These are phyloP conservation scores for Paragorgia papillata DNA, from an alignment of 92 coral and sea anemone species.

Conservation along the genomic window DNA sequence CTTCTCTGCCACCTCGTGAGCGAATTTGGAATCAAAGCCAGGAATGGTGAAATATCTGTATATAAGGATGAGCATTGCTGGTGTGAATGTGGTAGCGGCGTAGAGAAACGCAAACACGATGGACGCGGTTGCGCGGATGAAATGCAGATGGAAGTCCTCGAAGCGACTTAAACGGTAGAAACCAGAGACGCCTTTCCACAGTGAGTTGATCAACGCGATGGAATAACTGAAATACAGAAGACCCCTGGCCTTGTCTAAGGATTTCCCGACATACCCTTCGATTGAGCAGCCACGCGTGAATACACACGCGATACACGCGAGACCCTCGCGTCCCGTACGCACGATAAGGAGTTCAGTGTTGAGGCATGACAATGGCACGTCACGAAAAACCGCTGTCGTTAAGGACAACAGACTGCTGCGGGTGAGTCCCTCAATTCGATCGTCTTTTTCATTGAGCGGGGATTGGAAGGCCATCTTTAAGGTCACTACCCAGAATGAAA, in stretches of 20 bases:
- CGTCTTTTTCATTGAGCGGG: conserved; percentile 69
- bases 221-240: conserved; percentile 60
- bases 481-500: conserved; percentile 74
- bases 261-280: conserved; percentile 62
- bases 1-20: conserved; percentile 68
- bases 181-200: conserved; percentile 91
- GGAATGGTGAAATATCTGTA: conserved; percentile 82
- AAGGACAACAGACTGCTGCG: conserved; percentile 72
- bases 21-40: conserved; percentile 71
- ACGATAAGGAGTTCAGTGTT: conserved; percentile 79
- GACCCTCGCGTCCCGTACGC: conserved; percentile 77
- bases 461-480: conserved; percentile 65
- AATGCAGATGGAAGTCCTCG: conserved; percentile 76
- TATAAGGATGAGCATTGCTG: conserved; percentile 80
- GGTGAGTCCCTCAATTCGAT: conserved; percentile 69
- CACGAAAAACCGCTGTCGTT: conserved; percentile 80
- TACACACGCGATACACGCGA: conserved; percentile 84
- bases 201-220: conserved; percentile 68
- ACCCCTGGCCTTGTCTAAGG: conserved; percentile 58
- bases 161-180: conserved; percentile 93
- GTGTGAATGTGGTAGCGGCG: conserved; percentile 73
- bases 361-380: conserved; percentile 82
- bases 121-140: conserved; percentile 79
- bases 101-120: conserved; percentile 86
- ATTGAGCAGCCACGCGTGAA: conserved; percentile 61